Percentiles rank a stretch among this genome's conserved stretches.
These are phyloP conservation scores for Pithecia hirsuta DNA, from an alignment of 2,797 vertebrate species.

Conservation along the genomic window DNA sequence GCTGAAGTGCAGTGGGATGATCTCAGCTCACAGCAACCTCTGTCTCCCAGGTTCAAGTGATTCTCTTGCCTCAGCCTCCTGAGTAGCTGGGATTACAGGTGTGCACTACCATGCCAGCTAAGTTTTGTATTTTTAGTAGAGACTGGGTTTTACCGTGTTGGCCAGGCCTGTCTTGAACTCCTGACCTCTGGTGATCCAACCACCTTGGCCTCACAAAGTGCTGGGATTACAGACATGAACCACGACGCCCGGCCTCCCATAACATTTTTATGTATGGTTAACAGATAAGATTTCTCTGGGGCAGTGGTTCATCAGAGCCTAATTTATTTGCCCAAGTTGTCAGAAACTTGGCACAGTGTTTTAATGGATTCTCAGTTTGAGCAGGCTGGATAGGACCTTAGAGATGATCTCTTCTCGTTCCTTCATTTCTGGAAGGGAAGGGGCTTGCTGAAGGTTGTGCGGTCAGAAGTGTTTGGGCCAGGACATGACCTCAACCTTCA, in stretches of 20 bases:
- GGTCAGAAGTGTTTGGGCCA: not conserved
- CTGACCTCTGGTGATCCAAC: not conserved
- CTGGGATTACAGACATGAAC: not conserved
- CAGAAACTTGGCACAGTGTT: not conserved
- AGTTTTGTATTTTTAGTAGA: not conserved
- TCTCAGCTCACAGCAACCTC: not conserved
- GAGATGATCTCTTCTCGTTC: not conserved
- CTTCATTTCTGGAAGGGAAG: not conserved
- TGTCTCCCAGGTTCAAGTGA: not conserved
- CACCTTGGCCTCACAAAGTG: not conserved
- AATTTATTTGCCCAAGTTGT: not conserved
- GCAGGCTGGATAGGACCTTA: not conserved
- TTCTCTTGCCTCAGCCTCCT: not conserved
- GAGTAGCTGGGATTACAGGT: not conserved
- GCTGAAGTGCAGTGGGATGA: not conserved
- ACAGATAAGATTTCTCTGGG: not conserved
- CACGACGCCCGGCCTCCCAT: not conserved
- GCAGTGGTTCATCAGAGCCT: not conserved
- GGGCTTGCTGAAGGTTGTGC: not conserved
- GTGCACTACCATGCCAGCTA: not conserved
- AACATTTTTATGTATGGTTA: not conserved
- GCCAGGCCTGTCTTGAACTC: not conserved
- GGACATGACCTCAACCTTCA: not conserved
- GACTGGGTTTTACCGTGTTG: not conserved
- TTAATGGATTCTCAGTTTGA: not conserved